Percentiles rank a stretch among this genome's conserved stretches.
Evolutionary conservation across 2,797 vertebrate genomes (phyloP).

Genomic region (Myiotriccus ornatus): DNA sequence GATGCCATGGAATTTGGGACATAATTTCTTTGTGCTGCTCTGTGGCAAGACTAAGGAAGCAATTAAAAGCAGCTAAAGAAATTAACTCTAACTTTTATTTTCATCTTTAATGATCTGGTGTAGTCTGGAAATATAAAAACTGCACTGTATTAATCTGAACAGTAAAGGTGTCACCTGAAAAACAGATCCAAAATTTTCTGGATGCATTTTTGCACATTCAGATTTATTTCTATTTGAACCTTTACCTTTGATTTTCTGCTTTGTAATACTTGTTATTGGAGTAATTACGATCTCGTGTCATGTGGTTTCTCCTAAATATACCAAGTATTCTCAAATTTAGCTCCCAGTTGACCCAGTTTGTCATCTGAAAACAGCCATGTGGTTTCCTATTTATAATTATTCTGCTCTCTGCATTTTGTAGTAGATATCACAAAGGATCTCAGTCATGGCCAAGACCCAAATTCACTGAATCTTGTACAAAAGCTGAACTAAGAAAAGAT

Average conservation of each 20-base stretch:
- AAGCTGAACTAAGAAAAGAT: neutral
- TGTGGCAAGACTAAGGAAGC: neutral
- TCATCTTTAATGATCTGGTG: neutral
- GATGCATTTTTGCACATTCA: neutral
- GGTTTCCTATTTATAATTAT: neutral
- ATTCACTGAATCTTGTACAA: neutral
- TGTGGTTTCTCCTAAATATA: neutral
- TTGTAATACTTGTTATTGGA: neutral
- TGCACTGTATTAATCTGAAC: neutral
- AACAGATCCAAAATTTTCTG: neutral
- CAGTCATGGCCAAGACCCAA: neutral
- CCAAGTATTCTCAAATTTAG: neutral
- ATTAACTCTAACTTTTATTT: neutral
- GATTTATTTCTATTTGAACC: neutral
- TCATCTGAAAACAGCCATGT: neutral
- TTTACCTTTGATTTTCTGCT: neutral
- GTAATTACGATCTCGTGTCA: neutral
- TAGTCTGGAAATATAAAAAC: neutral
- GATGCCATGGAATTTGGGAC: neutral
- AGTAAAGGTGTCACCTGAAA: rapidly evolving
- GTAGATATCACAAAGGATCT: neutral
- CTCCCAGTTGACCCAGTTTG: neutral
- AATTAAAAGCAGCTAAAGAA: neutral
- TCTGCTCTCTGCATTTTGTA: neutral
- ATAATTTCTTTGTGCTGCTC: neutral